A percentile compares a stretch with the other conserved stretches of the same genome.
Conservation (phyloP, 2,888 invertebrate species). For the Melitaea athalia region DNA sequence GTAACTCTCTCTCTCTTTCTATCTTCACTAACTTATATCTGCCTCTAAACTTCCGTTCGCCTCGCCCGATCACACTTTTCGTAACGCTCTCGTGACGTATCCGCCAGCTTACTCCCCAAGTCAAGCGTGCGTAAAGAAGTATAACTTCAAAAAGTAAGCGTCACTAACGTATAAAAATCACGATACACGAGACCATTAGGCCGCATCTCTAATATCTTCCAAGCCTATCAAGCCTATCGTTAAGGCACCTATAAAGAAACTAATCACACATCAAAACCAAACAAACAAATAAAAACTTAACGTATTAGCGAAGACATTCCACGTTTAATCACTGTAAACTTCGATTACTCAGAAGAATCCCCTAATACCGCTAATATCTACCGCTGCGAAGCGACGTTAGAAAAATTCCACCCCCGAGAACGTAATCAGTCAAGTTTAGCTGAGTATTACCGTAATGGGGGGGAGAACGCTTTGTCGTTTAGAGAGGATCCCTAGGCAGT, state of each 20-base stretch:
- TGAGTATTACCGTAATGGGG: conserved; percentile 71
- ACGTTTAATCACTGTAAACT: conserved; percentile 50
- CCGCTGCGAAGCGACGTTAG: conserved; percentile 56
- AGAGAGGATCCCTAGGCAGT: conserved; percentile 33
- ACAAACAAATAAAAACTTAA: conserved; percentile 1
- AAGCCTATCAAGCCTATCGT: neutral
- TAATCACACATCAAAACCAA: neutral
- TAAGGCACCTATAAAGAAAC: neutral
- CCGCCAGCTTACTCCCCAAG: too few species aligned
- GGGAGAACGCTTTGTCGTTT: conserved; percentile 57
- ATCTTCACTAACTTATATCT: too few species aligned
- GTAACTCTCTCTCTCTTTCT: too few species aligned
- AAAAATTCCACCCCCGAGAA: conserved; percentile 66
- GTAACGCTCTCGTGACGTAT: too few species aligned
- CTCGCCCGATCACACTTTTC: too few species aligned
- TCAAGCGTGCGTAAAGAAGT: too few species aligned
- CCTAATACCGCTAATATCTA: conserved; percentile 62
- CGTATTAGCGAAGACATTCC: conserved; percentile 8
- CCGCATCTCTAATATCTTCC: neutral
- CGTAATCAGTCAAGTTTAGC: conserved; percentile 77
- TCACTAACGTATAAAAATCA: too few species aligned
- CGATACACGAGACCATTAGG: neutral
- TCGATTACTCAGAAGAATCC: conserved; percentile 64
- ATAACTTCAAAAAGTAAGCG: too few species aligned
- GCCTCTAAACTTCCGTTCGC: too few species aligned